A percentile compares a stretch with the other conserved stretches of the same genome.
These are phyloP conservation scores for Sapayoa aenigma DNA, from an alignment of 2,113 vertebrate genomes.

Conservation along the genomic window DNA sequence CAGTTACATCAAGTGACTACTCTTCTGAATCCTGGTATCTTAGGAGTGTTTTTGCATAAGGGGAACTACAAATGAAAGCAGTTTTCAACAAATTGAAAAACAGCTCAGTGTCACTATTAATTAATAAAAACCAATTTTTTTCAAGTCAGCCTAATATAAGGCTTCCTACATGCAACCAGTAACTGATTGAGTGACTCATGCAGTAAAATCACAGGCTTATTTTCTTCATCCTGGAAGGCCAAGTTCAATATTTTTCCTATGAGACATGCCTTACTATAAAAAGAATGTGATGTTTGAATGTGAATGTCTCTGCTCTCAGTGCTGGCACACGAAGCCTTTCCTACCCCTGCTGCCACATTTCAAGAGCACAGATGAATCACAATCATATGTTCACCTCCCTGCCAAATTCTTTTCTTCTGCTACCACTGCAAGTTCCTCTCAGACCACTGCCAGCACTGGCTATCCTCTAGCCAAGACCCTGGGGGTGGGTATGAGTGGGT, in stretches of 20 bases:
- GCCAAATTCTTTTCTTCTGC: conserved; percentile 81
- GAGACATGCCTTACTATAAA: conserved; percentile 85
- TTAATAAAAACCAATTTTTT: conserved; percentile 71
- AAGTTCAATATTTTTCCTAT: conserved; percentile 87
- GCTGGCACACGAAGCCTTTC: conserved; percentile 74
- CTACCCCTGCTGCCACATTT: conserved; percentile 76
- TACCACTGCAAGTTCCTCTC: conserved; percentile 73
- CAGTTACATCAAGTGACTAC: background rate
- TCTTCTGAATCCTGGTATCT: background rate
- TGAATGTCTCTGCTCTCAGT: conserved; percentile 74
- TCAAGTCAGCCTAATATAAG: conserved; percentile 73
- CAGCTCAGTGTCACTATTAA: conserved; percentile 62
- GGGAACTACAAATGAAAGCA: conserved; percentile 1
- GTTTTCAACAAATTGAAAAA: conserved; percentile 53
- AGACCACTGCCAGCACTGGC: conserved; percentile 75
- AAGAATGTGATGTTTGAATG: conserved; percentile 86
- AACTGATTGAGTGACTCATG: conserved; percentile 82
- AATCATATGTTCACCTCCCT: conserved; percentile 75
- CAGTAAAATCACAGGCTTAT: conserved; percentile 73
- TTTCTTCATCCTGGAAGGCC: conserved; percentile 74
- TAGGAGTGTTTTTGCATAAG: background rate
- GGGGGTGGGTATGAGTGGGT: conserved; percentile 42
- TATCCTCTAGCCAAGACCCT: conserved; percentile 79
- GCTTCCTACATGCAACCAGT: conserved; percentile 72
- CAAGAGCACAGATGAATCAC: conserved; percentile 82